These are phyloP conservation scores for Herminia tarsipennalis DNA, from an alignment of 2,888 invertebrate genomes.

Conservation along the genomic window DNA sequence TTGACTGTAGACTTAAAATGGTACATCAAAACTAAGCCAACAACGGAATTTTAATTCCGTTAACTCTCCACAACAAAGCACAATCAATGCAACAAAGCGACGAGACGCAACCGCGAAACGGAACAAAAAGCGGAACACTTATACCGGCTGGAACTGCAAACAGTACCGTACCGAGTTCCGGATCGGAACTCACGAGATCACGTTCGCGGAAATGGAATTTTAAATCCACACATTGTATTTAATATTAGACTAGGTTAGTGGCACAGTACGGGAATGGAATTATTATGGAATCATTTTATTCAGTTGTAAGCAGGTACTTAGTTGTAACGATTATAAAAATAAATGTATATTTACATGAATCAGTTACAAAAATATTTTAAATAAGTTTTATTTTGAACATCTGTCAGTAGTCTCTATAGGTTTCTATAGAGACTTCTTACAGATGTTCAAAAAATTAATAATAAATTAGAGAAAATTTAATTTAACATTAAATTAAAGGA, in stretches of 20 bases:
- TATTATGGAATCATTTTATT: background rate
- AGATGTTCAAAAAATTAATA: too few species aligned
- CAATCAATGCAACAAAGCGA: slow-evolving; percentile 41
- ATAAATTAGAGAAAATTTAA: too few species aligned
- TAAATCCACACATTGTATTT: slow-evolving; percentile 75
- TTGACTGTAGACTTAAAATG: too few species aligned
- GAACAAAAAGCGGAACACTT: slow-evolving; percentile 43
- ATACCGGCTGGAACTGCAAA: slow-evolving; percentile 42
- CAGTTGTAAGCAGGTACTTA: background rate
- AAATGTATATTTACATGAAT: too few species aligned
- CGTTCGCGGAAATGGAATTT: slow-evolving; percentile 79
- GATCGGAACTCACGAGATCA: slow-evolving; percentile 74
- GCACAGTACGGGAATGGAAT: slow-evolving; percentile 12
- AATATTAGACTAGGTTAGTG: slow-evolving; percentile 39
- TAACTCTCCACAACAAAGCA: slow-evolving; percentile 18
- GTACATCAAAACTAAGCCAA: background rate
- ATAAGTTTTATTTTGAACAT: too few species aligned
- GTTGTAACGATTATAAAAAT: background rate
- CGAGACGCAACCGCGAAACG: slow-evolving; percentile 23
- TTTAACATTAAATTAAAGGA: too few species aligned
- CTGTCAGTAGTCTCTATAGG: too few species aligned
- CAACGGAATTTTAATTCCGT: background rate
- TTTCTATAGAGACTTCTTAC: too few species aligned
- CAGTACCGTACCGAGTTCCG: slow-evolving; percentile 54
- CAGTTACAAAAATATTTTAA: too few species aligned